Percentiles rank a stretch among this genome's conserved stretches.
Conservation (phyloP, 2,113 vertebrate species). For the Pampusana beccarii region DNA sequence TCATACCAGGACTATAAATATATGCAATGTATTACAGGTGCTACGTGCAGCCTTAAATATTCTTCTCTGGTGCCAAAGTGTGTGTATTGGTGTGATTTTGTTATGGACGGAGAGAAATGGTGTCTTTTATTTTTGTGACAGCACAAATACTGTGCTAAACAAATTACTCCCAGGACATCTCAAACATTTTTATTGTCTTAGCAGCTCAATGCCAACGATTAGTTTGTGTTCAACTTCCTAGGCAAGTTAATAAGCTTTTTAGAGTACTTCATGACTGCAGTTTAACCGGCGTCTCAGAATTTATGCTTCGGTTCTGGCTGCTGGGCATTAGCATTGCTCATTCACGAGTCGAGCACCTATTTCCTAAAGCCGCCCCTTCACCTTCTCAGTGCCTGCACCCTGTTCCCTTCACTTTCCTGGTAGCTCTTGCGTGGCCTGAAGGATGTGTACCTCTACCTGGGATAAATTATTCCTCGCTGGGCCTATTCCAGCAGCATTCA, state of each 20-base stretch:
- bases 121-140: slow-evolving; percentile 10
- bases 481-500: background rate
- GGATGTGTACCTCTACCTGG: background rate
- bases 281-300: background rate
- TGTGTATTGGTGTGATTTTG: background rate
- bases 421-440: background rate
- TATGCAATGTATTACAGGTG: slow-evolving; percentile 5
- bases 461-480: slow-evolving; percentile 20
- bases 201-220: background rate
- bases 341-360: background rate
- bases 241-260: slow-evolving; percentile 14
- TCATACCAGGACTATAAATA: slow-evolving; percentile 1
- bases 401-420: background rate
- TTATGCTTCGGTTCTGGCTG: background rate
- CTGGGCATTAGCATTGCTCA: background rate
- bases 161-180: slow-evolving; percentile 30
- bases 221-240: background rate
- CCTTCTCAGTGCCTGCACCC: background rate
- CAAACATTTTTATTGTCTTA: background rate
- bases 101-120: background rate
- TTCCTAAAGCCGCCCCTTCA: background rate
- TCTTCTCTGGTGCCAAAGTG: background rate
- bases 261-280: background rate
- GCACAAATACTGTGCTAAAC: slow-evolving; percentile 2
- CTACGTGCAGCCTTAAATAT: background rate